These are phyloP conservation scores for Papilio dardanus DNA, from an alignment of 1,140 invertebrate genomes.

Conservation along the genomic window DNA sequence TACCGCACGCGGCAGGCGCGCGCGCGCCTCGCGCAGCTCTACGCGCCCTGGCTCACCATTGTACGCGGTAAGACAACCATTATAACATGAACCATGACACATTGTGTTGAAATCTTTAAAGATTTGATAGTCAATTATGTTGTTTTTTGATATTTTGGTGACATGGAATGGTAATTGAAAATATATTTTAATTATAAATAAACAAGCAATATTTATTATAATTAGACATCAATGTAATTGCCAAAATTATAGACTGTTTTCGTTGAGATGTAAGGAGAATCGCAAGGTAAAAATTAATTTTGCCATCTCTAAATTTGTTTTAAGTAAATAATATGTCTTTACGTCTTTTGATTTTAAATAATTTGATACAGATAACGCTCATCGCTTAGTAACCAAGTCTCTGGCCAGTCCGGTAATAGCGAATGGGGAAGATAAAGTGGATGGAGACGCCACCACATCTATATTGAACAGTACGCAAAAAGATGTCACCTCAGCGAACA, in stretches of 20 bases:
- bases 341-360: background rate
- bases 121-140: too few relatives aligned
- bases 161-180: too few relatives aligned
- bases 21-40: slow-evolving; percentile 93
- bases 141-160: too few relatives aligned
- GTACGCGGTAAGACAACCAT: slow-evolving; percentile 78
- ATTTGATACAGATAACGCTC: slow-evolving; percentile 71
- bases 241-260: too few relatives aligned
- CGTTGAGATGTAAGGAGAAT: too few relatives aligned
- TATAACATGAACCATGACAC: background rate
- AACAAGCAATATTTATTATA: too few relatives aligned
- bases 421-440: slow-evolving; percentile 67
- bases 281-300: too few relatives aligned
- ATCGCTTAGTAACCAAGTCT: slow-evolving; percentile 74
- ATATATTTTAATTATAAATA: too few relatives aligned
- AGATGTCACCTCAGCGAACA: slow-evolving; percentile 58
- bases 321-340: too few relatives aligned
- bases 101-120: background rate
- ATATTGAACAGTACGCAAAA: slow-evolving; percentile 58
- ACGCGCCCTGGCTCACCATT: slow-evolving; percentile 94
- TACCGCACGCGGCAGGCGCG: slow-evolving; percentile 92
- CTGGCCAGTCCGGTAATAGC: slow-evolving; percentile 70
- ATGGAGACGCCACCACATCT: slow-evolving; percentile 57
- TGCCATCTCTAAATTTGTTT: too few relatives aligned
- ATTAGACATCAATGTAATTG: too few relatives aligned